Conservation (phyloP, 2,888 invertebrate genomes). For the Drosophila subquinaria region DNA sequence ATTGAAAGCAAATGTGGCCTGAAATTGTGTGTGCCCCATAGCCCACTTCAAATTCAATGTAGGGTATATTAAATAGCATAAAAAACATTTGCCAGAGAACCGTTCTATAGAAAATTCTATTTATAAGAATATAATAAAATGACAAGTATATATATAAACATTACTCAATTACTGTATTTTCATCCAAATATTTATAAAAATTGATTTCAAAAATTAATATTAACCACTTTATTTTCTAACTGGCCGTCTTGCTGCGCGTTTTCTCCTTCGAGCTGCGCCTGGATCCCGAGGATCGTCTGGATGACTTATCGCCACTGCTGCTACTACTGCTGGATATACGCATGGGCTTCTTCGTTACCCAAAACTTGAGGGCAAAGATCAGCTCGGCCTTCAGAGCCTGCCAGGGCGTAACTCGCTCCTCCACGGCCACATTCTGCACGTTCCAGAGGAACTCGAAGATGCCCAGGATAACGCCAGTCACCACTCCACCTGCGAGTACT, state of each 20-base stretch:
- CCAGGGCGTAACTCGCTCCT: conserved; percentile 90
- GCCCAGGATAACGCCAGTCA: conserved; percentile 91
- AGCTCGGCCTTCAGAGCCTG: conserved; percentile 91
- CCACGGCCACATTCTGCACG: conserved; percentile 91
- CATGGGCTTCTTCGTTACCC: conserved; percentile 91
- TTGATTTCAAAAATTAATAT: conserved; percentile 7
- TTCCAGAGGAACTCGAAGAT: conserved; percentile 95
- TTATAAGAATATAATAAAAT: conserved; percentile 27
- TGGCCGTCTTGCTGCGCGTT: conserved; percentile 68
- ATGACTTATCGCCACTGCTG: conserved; percentile 69
- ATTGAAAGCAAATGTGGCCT: conserved; percentile 41
- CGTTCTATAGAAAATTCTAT: conserved; percentile 26
- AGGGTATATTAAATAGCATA: conserved; percentile 45
- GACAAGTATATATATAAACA: conserved; percentile 13
- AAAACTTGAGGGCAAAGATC: conserved; percentile 90
- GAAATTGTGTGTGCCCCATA: conserved; percentile 38
- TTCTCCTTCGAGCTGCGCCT: conserved; percentile 71
- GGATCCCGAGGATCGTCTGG: conserved; percentile 69
- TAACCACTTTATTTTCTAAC: conserved; percentile 26
- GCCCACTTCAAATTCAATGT: conserved; percentile 37
- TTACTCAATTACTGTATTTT: conserved; percentile 20
- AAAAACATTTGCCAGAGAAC: conserved; percentile 23
- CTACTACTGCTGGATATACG: conserved; percentile 71
- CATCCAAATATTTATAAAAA: conserved; percentile 31
- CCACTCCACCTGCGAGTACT: conserved; percentile 91